These are phyloP conservation scores for Tortricodes alternella DNA, from an alignment of 2,888 invertebrate species.

Conservation along the genomic window DNA sequence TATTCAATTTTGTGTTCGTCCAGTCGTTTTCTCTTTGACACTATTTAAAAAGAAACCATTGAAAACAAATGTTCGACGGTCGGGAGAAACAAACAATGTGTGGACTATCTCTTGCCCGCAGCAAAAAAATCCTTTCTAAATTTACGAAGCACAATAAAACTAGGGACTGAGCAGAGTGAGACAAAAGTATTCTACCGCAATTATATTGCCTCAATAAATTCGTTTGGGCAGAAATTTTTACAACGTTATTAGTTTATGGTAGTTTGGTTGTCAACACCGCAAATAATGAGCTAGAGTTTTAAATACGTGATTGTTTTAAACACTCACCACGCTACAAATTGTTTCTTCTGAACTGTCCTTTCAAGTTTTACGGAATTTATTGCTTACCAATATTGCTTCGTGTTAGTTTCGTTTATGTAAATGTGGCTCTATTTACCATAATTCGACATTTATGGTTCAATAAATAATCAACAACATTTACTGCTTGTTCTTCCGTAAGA, in stretches of 20 bases:
- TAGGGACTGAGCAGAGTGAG: slow-evolving; percentile 48
- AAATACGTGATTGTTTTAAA: slow-evolving; percentile 44
- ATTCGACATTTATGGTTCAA: slow-evolving; percentile 16
- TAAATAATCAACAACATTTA: neutral
- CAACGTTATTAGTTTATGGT: slow-evolving; percentile 47
- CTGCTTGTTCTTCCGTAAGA: too few species aligned
- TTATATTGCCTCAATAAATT: slow-evolving; percentile 70
- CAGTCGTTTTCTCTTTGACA: slow-evolving; percentile 36
- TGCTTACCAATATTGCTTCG: neutral
- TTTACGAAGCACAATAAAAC: slow-evolving; percentile 60
- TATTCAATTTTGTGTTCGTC: slow-evolving; percentile 42
- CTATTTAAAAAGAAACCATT: slow-evolving; percentile 41
- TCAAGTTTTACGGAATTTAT: slow-evolving; percentile 6
- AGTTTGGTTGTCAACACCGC: slow-evolving; percentile 67
- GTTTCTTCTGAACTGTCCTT: slow-evolving; percentile 17
- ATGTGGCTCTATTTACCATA: slow-evolving; percentile 14
- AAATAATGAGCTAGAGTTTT: slow-evolving; percentile 40
- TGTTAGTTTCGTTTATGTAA: neutral
- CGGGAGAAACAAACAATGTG: slow-evolving; percentile 55
- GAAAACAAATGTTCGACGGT: slow-evolving; percentile 49
- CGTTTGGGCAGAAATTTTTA: slow-evolving; percentile 59
- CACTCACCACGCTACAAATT: neutral
- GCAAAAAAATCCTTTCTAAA: slow-evolving; percentile 56
- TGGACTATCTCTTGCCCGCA: slow-evolving; percentile 48
- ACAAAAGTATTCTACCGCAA: slow-evolving; percentile 69